Percentiles rank a stretch among this genome's conserved stretches.
These are phyloP conservation scores for Seriola dumerili DNA, from an alignment of 2,113 vertebrate genomes.

Conservation along the genomic window DNA sequence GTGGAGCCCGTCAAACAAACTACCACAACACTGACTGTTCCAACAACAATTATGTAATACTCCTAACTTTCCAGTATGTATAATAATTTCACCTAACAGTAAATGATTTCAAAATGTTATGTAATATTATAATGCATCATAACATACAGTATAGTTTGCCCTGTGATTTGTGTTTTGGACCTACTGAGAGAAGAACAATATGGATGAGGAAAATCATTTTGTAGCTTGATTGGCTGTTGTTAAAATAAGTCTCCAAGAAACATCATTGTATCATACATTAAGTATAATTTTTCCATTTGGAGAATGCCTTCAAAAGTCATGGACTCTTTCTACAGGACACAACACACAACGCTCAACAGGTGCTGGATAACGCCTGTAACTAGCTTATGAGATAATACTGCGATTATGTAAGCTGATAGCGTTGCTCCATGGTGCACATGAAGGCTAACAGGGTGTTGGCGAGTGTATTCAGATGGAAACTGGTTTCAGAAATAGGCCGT, in stretches of 20 bases:
- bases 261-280: neutral
- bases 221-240: neutral
- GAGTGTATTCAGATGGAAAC: slow-evolving; percentile 12
- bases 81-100: no score
- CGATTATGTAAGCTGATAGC: slow-evolving; percentile 57
- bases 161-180: no score
- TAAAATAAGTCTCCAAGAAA: neutral
- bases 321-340: neutral
- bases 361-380: slow-evolving; percentile 22
- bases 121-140: neutral
- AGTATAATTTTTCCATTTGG: neutral
- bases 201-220: neutral
- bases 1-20: neutral
- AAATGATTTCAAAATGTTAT: neutral
- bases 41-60: neutral
- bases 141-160: no score
- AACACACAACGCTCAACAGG: neutral
- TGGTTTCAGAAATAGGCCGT: slow-evolving; percentile 45
- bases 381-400: slow-evolving; percentile 40
- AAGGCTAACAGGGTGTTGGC: slow-evolving; percentile 48
- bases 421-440: slow-evolving; percentile 17
- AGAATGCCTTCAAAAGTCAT: neutral
- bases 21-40: neutral
- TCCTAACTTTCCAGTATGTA: no score
- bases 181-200: no score